A percentile compares a stretch with the other conserved stretches of the same genome.
phyloP scores from a whole-genome alignment of 2,113 vertebrate species.

The Antechinus flavipes region DNA sequence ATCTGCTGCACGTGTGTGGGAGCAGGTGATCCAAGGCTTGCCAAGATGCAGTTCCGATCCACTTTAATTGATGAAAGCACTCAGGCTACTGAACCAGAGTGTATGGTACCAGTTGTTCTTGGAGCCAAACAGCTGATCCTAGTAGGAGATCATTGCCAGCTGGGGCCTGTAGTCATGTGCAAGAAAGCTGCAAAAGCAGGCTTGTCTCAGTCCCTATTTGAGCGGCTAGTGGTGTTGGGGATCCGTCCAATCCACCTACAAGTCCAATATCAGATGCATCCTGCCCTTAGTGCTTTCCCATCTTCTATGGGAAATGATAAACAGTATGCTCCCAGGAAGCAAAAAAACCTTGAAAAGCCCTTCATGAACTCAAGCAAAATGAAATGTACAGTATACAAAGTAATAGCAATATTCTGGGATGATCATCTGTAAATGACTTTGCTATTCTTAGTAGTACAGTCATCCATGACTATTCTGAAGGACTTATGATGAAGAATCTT shows the following conservation, averaged over 20 bases:
- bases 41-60: constrained; percentile 99
- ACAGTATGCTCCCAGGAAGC: no score
- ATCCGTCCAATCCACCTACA: constrained; percentile 98
- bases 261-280: constrained; percentile 99
- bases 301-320: constrained; percentile 77
- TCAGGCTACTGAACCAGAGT: constrained; percentile 97
- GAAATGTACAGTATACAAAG: no score
- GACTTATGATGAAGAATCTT: no score
- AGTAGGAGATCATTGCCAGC: constrained; percentile 98
- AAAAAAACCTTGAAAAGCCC: no score
- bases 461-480: no score
- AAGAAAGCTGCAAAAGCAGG: constrained; percentile 98
- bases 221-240: constrained; percentile 96
- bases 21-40: constrained; percentile 95
- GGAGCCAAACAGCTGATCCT: constrained; percentile 99
- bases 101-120: constrained; percentile 97
- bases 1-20: constrained; percentile 99
- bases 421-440: no score
- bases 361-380: no score
- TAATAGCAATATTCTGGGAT: no score
- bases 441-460: no score
- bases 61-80: constrained; percentile 99
- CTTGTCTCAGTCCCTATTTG: constrained; percentile 96
- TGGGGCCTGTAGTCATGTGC: constrained; percentile 98
- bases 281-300: constrained; percentile 97